Evolutionary conservation across 2,113 vertebrate genomes (phyloP).

Genomic region (Crotalus tigris): DNA sequence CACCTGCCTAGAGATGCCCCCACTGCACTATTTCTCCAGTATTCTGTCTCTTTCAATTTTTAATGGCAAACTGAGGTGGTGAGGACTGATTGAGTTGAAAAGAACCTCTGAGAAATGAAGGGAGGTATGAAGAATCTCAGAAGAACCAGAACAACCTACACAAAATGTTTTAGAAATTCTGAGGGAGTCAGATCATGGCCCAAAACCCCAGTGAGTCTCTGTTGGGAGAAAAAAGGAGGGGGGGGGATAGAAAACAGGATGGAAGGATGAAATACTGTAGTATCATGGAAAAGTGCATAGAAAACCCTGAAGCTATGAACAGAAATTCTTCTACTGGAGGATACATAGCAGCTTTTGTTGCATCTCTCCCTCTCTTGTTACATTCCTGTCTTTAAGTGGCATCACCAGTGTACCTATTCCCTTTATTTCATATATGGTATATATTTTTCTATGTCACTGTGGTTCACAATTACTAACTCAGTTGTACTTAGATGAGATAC

Average conservation of each 20-base stretch:
- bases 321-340: not conserved
- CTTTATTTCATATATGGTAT: not conserved
- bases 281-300: not conserved
- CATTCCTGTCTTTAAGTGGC: not conserved
- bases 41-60: not conserved
- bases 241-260: not conserved
- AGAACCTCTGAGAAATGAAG: not conserved
- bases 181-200: not conserved
- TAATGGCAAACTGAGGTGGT: not conserved
- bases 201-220: not conserved
- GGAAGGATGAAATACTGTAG: not conserved
- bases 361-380: not conserved
- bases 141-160: not conserved
- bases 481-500: too few species aligned
- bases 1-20: not conserved
- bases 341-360: not conserved
- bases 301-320: not conserved
- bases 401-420: not conserved
- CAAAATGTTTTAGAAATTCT: not conserved
- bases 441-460: not conserved
- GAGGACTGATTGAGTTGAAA: not conserved
- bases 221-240: not conserved
- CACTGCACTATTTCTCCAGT: not conserved
- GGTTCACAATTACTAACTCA: too few species aligned
- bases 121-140: not conserved